phyloP scores from a whole-genome alignment of 2,113 vertebrate genomes.

The Misgurnus mizolepis region DNA sequence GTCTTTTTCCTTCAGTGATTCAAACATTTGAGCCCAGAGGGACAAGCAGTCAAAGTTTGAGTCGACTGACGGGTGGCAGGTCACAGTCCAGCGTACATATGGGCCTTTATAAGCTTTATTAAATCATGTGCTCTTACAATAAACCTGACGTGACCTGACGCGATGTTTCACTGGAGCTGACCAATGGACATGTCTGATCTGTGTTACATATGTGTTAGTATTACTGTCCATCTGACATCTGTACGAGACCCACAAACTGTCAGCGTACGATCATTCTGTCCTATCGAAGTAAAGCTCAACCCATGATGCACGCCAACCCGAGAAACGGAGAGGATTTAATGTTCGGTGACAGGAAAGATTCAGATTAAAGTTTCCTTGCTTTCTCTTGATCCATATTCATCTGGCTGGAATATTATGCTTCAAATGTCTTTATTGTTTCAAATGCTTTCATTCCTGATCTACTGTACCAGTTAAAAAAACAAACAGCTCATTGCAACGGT shows the following conservation, averaged over 20 bases:
- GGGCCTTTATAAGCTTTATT: conserved; percentile 45
- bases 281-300: not conserved
- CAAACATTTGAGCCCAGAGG: conserved; percentile 31
- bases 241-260: conserved; percentile 14
- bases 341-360: not conserved
- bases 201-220: conserved; percentile 4
- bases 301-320: not conserved
- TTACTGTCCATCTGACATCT: conserved; percentile 2
- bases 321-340: not conserved
- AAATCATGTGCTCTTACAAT: not conserved
- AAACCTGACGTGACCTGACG: conserved; percentile 17
- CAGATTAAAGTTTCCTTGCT: conserved; percentile 29
- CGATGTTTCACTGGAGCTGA: conserved; percentile 27
- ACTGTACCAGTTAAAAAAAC: too few relatives aligned
- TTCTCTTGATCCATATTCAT: conserved; percentile 34
- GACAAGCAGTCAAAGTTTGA: conserved; percentile 10
- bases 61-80: not conserved
- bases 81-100: conserved; percentile 69
- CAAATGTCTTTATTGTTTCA: too few relatives aligned
- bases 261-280: conserved; percentile 19
- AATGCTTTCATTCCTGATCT: too few relatives aligned
- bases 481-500: too few relatives aligned
- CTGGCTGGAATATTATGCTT: conserved; percentile 27
- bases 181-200: conserved; percentile 36
- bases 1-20: conserved; percentile 37